Evolutionary conservation across 2,888 invertebrate genomes (phyloP).

Genomic region (Octonoba sinensis): DNA sequence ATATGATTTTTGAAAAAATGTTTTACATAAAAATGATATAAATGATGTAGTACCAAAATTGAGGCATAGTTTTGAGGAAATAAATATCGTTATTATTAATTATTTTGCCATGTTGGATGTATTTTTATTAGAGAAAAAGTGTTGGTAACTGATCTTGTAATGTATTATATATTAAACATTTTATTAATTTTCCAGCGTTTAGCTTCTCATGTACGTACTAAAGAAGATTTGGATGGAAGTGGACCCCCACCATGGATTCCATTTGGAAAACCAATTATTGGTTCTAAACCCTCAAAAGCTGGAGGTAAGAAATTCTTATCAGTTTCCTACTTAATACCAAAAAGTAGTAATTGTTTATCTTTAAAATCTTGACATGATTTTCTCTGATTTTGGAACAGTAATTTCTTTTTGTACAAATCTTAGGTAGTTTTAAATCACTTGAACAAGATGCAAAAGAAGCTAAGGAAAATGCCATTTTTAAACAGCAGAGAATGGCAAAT

Average conservation of each 20-base stretch:
- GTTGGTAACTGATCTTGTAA: not conserved
- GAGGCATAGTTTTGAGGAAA: no score
- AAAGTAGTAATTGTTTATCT: not conserved
- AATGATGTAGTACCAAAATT: no score
- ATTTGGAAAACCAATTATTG: constrained; percentile 82
- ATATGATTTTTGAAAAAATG: no score
- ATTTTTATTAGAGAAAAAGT: no score
- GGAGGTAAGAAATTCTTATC: constrained; percentile 15
- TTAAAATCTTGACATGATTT: not conserved
- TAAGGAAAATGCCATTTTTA: constrained; percentile 84
- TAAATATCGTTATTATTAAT: no score
- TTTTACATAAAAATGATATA: no score
- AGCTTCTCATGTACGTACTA: constrained; percentile 71
- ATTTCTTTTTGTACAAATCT: constrained; percentile 14
- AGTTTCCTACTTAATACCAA: not conserved
- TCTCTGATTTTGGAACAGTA: not conserved
- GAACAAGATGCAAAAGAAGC: constrained; percentile 71
- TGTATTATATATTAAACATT: not conserved
- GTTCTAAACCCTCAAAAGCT: constrained; percentile 8
- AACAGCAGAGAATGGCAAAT: constrained; percentile 88
- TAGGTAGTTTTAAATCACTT: constrained; percentile 71
- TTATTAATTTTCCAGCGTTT: constrained; percentile 73
- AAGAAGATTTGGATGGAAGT: constrained; percentile 74
- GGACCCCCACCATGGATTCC: constrained; percentile 93
- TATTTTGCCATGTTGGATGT: constrained; percentile 20